phyloP scores from a whole-genome alignment of 2,797 vertebrate species.

The Philypnodon macrostomus region DNA sequence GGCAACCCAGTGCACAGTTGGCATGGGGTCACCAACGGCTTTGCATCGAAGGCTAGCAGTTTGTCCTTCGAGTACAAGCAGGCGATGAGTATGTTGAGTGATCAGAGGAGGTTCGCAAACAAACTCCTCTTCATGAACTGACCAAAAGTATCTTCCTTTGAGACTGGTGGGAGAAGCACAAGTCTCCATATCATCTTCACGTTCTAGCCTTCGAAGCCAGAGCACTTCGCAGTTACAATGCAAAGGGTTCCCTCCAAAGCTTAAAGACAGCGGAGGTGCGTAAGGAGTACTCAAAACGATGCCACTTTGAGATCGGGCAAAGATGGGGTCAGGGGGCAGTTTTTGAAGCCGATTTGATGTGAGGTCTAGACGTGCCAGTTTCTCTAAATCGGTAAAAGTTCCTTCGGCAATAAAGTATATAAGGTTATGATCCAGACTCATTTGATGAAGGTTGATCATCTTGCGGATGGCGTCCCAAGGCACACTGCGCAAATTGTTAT shows the following conservation, averaged over 20 bases:
- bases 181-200: conserved; percentile 96
- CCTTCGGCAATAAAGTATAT: conserved; percentile 89
- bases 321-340: conserved; percentile 94
- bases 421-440: conserved; percentile 97
- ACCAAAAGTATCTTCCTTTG: conserved; percentile 98
- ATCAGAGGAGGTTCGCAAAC: conserved; percentile 94
- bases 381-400: conserved; percentile 93
- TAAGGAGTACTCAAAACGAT: conserved; percentile 84
- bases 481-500: conserved; percentile 90
- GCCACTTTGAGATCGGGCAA: conserved; percentile 87
- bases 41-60: conserved; percentile 93
- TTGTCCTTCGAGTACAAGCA: conserved; percentile 93
- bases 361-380: conserved; percentile 91
- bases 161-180: conserved; percentile 90
- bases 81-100: conserved; percentile 93
- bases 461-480: conserved; percentile 94
- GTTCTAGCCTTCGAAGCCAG: conserved; percentile 89
- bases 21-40: conserved; percentile 92
- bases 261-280: conserved; percentile 87
- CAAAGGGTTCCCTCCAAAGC: conserved; percentile 93
- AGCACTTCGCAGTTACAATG: conserved; percentile 97
- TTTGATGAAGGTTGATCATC: conserved; percentile 95
- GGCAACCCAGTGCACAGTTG: conserved; percentile 94
- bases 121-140: conserved; percentile 92
- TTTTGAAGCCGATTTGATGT: conserved; percentile 97